Evolutionary conservation across 2,888 invertebrate species (phyloP), one percentile per base, ranked within the genome.

Genomic region (Parasteatoda lunata): DNA sequence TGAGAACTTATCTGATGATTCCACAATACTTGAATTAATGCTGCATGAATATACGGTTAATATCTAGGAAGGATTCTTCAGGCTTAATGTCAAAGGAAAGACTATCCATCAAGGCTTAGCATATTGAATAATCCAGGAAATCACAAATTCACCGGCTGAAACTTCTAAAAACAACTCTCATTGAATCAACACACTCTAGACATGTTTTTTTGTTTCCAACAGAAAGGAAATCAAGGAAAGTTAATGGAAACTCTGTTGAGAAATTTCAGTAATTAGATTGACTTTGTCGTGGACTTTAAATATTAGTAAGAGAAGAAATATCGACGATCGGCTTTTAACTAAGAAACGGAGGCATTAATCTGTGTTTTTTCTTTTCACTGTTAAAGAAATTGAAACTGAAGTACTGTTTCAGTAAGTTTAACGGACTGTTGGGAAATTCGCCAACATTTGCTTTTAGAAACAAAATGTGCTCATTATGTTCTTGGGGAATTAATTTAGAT

Each of bases 51-150:
- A 15, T 6, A 7, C 49, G 51, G 65, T 9, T 48, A 70, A n/a
- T 77, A 52, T 47, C 54, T 52, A 7, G 72, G 72, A 59, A 72
- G 84, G 77, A 84, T 84, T 68, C 77, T 64, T 84, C 84, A 84
- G 77, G 77, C 84, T 84, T 84, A 84, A 65, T 71, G 84, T 84
- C 84, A 84, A 77, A 30, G 4, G 54, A 13, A 30, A 13, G 47
- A 47, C 48, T 52, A 83, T 84, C 73, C 72, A 84, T 84, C 84
- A 84, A 71, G 49, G 15, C 77, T 66, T 66, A 70, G 77, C 77
- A 77, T 84, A 84, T 84, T 76, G 77, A 77, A 77, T 84, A 72
- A 77, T 77, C 72, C 77, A 59, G 54, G 65, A 72, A 84, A 77
- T 82, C 76, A 59, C 69, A 71, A 84, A 84, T 52, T 15, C 30